Evolutionary conservation across 2,797 vertebrate species (phyloP), one percentile per base, ranked within the genome.

Genomic region (Aplochiton taeniatus): DNA sequence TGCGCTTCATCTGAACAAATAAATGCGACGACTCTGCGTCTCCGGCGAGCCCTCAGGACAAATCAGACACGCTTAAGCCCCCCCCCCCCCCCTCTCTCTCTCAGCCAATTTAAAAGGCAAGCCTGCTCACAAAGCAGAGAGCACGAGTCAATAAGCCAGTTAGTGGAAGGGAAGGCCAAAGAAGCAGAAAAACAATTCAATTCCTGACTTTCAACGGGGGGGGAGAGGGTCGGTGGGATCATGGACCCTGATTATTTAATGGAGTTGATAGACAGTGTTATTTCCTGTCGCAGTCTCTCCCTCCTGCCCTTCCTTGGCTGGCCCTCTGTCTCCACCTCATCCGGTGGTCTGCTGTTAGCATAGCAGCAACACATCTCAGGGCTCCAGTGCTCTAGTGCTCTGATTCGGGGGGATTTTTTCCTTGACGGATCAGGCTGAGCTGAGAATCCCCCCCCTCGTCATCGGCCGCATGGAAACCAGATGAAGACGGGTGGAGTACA

Each of bases 221-320:
- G 85, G 43, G 81, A 76, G 72, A 72, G 68, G 86, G 83, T 90
- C 85, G 86, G 68, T 45, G 70, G 81, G 78, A 88, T 82, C 88
- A 84, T 87, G 86, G 70, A 87, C 77, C 77, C 74, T 84, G 85
- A 85, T 86, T 89, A 80, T 75, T 79, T 90, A 87, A 90, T 87
- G 75, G 72, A 86, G 83, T 79, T 65, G 61, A 68, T 75, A 65
- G 58, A 78, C 68, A 74, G 78, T 78, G 18, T n/a, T 19, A 61
- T 65, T 57, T 16, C 63, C 57, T 51, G 20, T 44, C 71, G 58
- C 65, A 5, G 45, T 68, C 67, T 70, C 75, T 16, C 45, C 17
- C 4, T 64, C 74, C 71, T 61, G 72, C 62, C 67, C 13, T n/a
- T n/a, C 10, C 16, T 1, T 17, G 42, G 8, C 63, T 43, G 61